Evolutionary conservation across 2,113 vertebrate genomes (phyloP).

Genomic region (Crotalus viridis): DNA sequence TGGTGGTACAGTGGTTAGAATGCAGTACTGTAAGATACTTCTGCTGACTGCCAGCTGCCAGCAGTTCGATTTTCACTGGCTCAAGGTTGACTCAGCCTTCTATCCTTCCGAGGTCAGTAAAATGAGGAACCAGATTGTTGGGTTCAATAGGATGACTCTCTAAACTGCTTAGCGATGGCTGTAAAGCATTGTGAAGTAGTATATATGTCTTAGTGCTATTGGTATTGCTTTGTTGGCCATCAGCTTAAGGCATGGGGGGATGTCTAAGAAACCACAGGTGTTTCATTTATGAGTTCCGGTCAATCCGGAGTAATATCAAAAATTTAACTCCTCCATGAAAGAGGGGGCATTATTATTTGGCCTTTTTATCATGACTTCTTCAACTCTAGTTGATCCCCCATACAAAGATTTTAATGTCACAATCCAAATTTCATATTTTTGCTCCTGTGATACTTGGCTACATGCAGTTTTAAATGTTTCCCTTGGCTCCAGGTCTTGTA

Average conservation of each 20-base stretch:
- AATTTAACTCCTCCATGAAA: background rate
- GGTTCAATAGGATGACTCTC: too few relatives aligned
- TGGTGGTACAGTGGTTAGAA: too few relatives aligned
- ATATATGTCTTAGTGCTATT: too few relatives aligned
- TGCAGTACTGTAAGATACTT: too few relatives aligned
- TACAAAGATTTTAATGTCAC: background rate
- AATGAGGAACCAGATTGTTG: too few relatives aligned
- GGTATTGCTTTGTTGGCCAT: background rate
- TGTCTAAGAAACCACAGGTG: background rate
- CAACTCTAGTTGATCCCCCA: background rate
- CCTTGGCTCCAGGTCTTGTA: background rate
- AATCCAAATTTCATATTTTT: background rate
- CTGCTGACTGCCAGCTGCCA: too few relatives aligned
- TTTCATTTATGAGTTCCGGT: background rate
- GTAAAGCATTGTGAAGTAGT: too few relatives aligned
- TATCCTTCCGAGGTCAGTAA: too few relatives aligned
- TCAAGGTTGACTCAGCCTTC: too few relatives aligned
- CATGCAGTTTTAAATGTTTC: background rate
- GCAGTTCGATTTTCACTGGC: too few relatives aligned
- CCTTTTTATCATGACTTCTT: background rate
- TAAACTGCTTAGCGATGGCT: too few relatives aligned
- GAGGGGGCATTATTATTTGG: fast-evolving
- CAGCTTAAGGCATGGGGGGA: background rate
- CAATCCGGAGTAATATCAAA: background rate
- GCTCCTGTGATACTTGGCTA: background rate